Evolutionary conservation across 1,140 invertebrate species (phyloP).

Genomic region (Muscidifurax raptorellus): DNA sequence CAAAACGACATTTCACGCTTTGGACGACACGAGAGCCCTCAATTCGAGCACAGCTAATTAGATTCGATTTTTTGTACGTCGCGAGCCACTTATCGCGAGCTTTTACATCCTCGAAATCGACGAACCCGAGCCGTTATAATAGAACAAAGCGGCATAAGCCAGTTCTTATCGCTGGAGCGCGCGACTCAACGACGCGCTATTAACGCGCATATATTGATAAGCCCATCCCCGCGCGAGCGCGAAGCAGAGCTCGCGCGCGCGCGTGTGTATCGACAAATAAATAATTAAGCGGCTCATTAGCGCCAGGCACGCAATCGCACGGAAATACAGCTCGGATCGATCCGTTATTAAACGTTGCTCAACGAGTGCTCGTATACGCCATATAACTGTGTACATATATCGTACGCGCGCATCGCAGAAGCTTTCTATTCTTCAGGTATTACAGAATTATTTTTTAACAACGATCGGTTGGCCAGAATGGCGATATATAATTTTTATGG

Average conservation of each 20-base stretch:
- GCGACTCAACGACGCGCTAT: neutral
- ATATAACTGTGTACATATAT: neutral
- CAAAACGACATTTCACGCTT: neutral
- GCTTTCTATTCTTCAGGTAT: too few species aligned
- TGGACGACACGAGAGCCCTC: neutral
- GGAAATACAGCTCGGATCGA: conserved; percentile 13
- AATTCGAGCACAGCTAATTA: neutral
- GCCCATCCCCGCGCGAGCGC: neutral
- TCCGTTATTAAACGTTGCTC: conserved; percentile 22
- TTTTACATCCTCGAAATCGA: neutral
- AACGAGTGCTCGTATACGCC: neutral
- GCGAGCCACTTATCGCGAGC: too few species aligned
- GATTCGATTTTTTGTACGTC: neutral
- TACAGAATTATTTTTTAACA: too few species aligned
- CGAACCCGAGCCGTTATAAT: too few species aligned
- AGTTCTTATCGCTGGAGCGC: neutral
- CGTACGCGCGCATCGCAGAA: too few species aligned
- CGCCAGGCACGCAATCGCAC: conserved; percentile 8
- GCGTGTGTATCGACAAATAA: conserved; percentile 53
- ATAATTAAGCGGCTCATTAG: conserved; percentile 32
- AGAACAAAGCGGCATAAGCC: neutral
- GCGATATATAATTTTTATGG: too few species aligned
- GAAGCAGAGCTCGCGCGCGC: neutral
- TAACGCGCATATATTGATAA: conserved; percentile 29
- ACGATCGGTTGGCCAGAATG: too few species aligned